Evolutionary conservation across 2,113 vertebrate species (phyloP).

Genomic region (Eurystomus gularis): DNA sequence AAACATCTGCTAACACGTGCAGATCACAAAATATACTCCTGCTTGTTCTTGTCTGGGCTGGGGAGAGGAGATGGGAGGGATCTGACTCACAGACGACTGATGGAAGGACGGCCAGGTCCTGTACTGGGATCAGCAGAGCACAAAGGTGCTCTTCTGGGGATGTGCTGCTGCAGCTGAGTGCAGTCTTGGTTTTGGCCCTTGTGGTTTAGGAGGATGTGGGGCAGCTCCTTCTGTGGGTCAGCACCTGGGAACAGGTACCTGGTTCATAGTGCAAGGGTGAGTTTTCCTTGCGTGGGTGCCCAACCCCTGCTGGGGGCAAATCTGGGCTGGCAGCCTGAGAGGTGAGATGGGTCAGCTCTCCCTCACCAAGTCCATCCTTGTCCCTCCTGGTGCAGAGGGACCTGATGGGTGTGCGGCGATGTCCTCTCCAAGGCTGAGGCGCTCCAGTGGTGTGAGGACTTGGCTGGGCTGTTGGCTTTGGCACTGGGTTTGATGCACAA

Average conservation of each 20-base stretch:
- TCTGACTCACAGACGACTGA: not conserved
- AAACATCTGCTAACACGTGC: not conserved
- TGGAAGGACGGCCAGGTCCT: not conserved
- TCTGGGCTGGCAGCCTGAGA: not conserved
- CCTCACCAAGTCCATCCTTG: accelerated
- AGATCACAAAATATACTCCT: not conserved
- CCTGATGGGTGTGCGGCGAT: not conserved
- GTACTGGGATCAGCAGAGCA: not conserved
- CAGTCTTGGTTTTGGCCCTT: not conserved
- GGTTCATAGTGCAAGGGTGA: not conserved
- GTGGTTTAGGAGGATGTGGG: not conserved
- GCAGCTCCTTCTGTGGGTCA: not conserved
- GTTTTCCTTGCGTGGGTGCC: not conserved
- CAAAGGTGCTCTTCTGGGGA: not conserved
- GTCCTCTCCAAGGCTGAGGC: not conserved
- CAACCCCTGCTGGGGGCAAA: not conserved
- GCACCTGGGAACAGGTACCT: not conserved
- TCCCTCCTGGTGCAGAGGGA: accelerated
- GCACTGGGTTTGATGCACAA: accelerated
- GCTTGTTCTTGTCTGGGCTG: accelerated
- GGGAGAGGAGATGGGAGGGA: not conserved
- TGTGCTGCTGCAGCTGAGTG: not conserved
- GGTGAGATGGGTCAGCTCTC: not conserved
- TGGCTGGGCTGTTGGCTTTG: not conserved
- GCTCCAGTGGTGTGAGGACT: accelerated